A percentile compares a stretch with the other conserved stretches of the same genome.
Evolutionary conservation across 2,888 invertebrate species (phyloP).

Genomic region (Caenorhabditis japonica): DNA sequence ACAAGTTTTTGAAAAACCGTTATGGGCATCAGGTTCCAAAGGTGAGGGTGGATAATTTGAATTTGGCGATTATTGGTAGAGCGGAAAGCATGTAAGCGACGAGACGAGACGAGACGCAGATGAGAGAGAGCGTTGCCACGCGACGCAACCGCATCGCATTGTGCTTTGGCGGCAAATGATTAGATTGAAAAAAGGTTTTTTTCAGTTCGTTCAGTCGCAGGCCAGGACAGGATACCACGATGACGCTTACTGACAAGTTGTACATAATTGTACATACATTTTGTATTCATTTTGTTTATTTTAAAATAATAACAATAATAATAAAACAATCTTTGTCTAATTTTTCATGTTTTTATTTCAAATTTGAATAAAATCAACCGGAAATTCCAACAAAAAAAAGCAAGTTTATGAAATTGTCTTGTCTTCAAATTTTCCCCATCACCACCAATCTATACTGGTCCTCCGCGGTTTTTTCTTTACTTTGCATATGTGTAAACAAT

Average conservation of each 20-base stretch:
- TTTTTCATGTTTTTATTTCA: no score
- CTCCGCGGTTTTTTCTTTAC: slow-evolving; percentile 62
- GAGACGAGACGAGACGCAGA: no score
- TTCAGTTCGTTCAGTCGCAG: slow-evolving; percentile 63
- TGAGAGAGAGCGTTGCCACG: no score
- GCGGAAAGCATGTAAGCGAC: no score
- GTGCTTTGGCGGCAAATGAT: no score
- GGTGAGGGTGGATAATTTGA: slow-evolving; percentile 19
- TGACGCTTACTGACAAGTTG: slow-evolving; percentile 61
- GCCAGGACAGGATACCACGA: slow-evolving; percentile 64
- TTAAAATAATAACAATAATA: no score
- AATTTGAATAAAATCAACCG: no score
- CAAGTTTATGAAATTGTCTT: slow-evolving; percentile 26
- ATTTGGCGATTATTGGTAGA: no score
- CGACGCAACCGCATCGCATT: no score
- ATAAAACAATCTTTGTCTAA: no score
- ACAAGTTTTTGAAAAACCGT: slow-evolving; percentile 59
- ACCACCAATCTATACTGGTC: slow-evolving; percentile 55
- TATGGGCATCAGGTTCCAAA: slow-evolving; percentile 68
- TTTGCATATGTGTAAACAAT: slow-evolving; percentile 63
- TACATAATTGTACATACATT: no score
- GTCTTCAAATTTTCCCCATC: slow-evolving; percentile 29
- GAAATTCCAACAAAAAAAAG: slow-evolving; percentile 16
- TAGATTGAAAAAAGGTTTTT: neutral
- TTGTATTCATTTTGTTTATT: neutral